Evolutionary conservation across 2,113 vertebrate species (phyloP), one percentile per base, ranked within the genome.

Genomic region (Tylochromis polylepis): DNA sequence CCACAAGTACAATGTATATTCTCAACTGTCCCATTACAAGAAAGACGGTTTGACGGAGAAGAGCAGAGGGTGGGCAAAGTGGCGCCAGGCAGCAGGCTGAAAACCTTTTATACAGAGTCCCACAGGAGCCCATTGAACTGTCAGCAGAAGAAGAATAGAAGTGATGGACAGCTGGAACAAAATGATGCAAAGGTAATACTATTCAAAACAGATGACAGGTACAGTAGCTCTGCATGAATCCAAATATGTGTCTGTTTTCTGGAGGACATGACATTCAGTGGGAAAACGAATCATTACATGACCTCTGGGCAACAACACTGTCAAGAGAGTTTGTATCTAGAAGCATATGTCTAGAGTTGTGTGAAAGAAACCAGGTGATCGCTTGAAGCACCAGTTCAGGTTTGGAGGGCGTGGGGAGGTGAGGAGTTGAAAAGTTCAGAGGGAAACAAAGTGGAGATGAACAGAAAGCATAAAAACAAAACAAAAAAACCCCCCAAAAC

Each of bases 401-500:
- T 85, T 58, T 55, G 91, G 55, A 93, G 93, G 95, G 89, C 82
- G 89, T 5, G 86, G 51, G 87, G 84, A 95, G 95, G 94, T 95
- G 79, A 95, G 56, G 59, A 92, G 96, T 95, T 95, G 93, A 97
- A 97, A 95, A 96, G 96, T 97, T 97, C 95, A 58, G 9, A 57
- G 11, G 22, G 22, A 49, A 36, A 46, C 29, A 67, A 51, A 22
- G 6, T 5, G 4, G 2, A 67, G 15, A 11, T 11, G 8, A 34
- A 58, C 24, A 5, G 34, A 67, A 67, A 67, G 38, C 11, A 14
- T 3, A 16, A 4, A 49, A 4, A 34, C 16, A 38, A 67, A 36
- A 82, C 14, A 14, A 56, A 22, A 11, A 11, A 22, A 5, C 1
- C n/a, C n/a, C n/a, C n/a, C n/a, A n/a, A n/a, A n/a, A n/a, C n/a